These are phyloP conservation scores for Strigops habroptila DNA, from an alignment of 2,113 vertebrate species.

Conservation along the genomic window DNA sequence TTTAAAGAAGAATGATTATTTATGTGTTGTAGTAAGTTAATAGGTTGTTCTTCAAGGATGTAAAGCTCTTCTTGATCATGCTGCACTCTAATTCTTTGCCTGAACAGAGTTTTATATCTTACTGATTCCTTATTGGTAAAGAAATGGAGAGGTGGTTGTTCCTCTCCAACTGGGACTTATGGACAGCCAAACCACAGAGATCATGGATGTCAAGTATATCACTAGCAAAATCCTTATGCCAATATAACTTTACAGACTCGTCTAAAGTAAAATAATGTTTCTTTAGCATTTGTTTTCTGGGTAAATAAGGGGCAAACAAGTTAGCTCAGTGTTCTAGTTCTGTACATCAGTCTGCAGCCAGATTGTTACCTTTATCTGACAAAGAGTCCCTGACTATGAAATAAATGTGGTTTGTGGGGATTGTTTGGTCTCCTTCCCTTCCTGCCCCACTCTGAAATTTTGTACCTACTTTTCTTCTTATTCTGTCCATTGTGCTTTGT, in stretches of 20 bases:
- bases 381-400: background rate
- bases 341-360: background rate
- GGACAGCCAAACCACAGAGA: background rate
- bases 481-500: background rate
- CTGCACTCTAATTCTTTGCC: background rate
- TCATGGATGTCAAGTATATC: background rate
- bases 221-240: background rate
- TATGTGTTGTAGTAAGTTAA: background rate
- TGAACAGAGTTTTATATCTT: background rate
- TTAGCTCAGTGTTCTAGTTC: background rate
- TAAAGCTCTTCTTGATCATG: background rate
- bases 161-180: background rate
- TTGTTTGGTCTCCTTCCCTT: background rate
- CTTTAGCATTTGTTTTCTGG: background rate
- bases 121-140: background rate
- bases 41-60: background rate
- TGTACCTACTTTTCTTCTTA: background rate
- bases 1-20: background rate
- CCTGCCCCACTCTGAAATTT: background rate
- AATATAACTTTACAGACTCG: background rate
- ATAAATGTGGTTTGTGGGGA: background rate
- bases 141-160: background rate
- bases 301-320: background rate
- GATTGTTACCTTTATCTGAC: background rate
- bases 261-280: background rate